Percentiles rank a stretch among this genome's conserved stretches.
Evolutionary conservation across 53 echinoderm and acorn worm genomes (phyloP).

Genomic region (Paracentrotus lividus): DNA sequence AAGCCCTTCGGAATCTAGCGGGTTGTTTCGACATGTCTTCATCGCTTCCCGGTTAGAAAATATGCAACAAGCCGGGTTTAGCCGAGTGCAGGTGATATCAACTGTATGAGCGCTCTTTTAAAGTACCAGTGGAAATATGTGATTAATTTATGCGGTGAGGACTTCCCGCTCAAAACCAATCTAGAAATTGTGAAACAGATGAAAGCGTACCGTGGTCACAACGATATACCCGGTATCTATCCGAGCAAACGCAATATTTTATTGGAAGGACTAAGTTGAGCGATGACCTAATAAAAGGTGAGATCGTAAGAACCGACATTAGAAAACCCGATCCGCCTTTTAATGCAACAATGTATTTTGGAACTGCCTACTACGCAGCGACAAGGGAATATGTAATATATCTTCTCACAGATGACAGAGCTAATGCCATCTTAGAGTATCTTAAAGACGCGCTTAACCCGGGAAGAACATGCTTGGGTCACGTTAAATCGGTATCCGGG

Average conservation of each 20-base stretch:
- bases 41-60: constrained; percentile 75
- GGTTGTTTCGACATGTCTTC: constrained; percentile 85
- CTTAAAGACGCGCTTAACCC: constrained; percentile 68
- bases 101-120: constrained; percentile 82
- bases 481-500: constrained; percentile 76
- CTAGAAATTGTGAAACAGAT: constrained; percentile 81
- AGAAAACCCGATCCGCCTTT: constrained; percentile 70
- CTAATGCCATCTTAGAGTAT: constrained; percentile 72
- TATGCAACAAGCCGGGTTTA: constrained; percentile 69
- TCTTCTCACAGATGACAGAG: constrained; percentile 59
- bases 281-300: not conserved
- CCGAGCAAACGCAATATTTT: constrained; percentile 31
- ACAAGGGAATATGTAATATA: constrained; percentile 69
- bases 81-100: constrained; percentile 73
- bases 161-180: constrained; percentile 90
- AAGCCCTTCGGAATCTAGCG: constrained; percentile 72
- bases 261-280: constrained; percentile 45
- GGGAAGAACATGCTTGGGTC: constrained; percentile 79
- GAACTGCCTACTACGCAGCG: constrained; percentile 75
- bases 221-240: constrained; percentile 50
- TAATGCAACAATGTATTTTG: constrained; percentile 77
- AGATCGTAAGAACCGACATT: not conserved
- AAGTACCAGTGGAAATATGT: constrained; percentile 78
- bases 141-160: constrained; percentile 87
- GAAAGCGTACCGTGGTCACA: constrained; percentile 59